These are phyloP conservation scores for Ochropleura leucogaster DNA, from an alignment of 2,888 invertebrate species.

Conservation along the genomic window DNA sequence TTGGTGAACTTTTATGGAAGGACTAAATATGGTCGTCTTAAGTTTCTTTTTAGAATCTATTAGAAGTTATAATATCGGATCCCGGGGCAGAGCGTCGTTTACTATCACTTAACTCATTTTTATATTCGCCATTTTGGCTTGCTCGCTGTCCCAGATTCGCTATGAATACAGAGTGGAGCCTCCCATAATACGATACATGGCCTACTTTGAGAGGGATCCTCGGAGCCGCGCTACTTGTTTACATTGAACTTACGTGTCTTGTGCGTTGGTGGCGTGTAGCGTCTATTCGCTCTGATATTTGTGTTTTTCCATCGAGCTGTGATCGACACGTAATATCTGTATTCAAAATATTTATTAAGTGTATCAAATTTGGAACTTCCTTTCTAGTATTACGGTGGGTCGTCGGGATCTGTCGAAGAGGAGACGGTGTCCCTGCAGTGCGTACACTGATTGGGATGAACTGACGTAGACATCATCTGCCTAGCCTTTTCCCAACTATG, in stretches of 20 bases:
- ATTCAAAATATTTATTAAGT: conserved; percentile 20
- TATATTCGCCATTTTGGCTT: conserved; percentile 85
- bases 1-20: conserved; percentile 71
- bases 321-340: conserved; percentile 17
- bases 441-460: background rate
- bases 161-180: conserved; percentile 83
- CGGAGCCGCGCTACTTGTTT: conserved; percentile 75
- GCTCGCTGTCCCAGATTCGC: conserved; percentile 82
- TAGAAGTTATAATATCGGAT: conserved; percentile 83
- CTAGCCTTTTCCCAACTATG: too few relatives aligned
- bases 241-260: conserved; percentile 69
- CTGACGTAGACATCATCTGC: too few relatives aligned
- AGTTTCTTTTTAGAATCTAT: conserved; percentile 81
- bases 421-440: background rate
- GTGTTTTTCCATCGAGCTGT: conserved; percentile 25
- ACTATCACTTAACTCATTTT: conserved; percentile 89
- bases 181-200: conserved; percentile 82
- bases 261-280: conserved; percentile 35
- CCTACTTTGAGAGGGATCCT: conserved; percentile 78
- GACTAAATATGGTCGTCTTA: conserved; percentile 71
- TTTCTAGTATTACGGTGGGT: background rate
- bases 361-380: background rate
- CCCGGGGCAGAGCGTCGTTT: conserved; percentile 78
- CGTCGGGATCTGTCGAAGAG: background rate
- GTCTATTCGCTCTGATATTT: conserved; percentile 29